phyloP scores from a whole-genome alignment of 2,797 vertebrate species.

The Cuniculus paca region DNA sequence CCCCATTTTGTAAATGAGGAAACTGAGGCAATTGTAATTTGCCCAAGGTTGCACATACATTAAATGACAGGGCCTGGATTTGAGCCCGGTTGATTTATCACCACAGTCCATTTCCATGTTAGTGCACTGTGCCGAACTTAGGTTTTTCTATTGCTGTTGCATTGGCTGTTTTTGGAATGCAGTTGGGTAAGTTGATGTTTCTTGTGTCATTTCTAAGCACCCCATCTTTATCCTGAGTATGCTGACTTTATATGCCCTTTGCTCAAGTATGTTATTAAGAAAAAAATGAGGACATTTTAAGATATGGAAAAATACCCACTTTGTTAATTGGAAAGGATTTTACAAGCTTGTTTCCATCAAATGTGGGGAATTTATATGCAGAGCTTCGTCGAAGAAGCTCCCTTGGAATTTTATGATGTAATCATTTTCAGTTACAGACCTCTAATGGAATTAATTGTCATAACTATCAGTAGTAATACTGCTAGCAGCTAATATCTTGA shows the following conservation, averaged over 20 bases:
- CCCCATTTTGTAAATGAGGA: neutral
- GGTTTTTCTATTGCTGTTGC: neutral
- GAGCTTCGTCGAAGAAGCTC: slow-evolving; percentile 7
- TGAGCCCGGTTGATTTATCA: neutral
- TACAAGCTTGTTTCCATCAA: slow-evolving; percentile 33
- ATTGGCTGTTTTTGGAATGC: neutral
- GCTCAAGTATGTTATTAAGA: neutral
- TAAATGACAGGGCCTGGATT: neutral
- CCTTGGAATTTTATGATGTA: neutral
- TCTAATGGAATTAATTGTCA: neutral
- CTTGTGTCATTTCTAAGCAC: neutral
- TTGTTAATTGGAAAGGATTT: slow-evolving; percentile 43
- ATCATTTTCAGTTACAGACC: neutral
- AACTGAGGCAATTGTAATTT: neutral
- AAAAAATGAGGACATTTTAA: slow-evolving; percentile 51
- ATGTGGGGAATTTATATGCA: neutral
- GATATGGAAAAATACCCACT: neutral
- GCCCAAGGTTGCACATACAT: neutral
- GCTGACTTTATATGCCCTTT: neutral
- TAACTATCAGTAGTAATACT: neutral
- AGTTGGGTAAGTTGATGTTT: neutral
- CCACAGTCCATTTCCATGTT: neutral
- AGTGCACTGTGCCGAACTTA: neutral
- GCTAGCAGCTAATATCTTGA: neutral
- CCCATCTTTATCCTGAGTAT: neutral